Base-by-base conservation (phyloP, 2,888 invertebrate genomes). In the Xylocampa areola region DNA sequence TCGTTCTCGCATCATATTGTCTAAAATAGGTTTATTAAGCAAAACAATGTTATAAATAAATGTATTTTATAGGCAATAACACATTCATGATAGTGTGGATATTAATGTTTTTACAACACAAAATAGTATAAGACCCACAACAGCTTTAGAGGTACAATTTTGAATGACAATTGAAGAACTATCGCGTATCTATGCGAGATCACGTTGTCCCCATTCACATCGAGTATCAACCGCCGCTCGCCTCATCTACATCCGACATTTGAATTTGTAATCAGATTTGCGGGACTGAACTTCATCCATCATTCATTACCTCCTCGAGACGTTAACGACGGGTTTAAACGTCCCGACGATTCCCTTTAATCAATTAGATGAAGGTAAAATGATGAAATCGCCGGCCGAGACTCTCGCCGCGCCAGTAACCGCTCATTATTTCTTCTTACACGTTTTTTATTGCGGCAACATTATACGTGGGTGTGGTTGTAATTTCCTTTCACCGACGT, bases 381-480 rank as follows among this genome's bases (percentile, higher is more conserved):
- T 85, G 79, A 86, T 81, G 82, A 90, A 87, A 90, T 85, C 86
- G 80, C 81, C 80, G 86, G 75, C 68, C 80, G 79, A 81, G 85
- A 73, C 77, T 80, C 88, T 83, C 86, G 82, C 77, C 89, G 89
- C 91, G 87, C 92, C 92, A 92, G 90, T 92, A 93, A 93, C 93
- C 92, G 91, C 91, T 94, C 92, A 93, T 94, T 94, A 94, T 93
- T 91, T 91, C 92, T 89, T 92, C 92, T 92, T 91, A 90, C 94
- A 92, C 92, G 88, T 93, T 94, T 94, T 94, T 94, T 93, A 92
- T 91, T 91, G 91, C 89, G 84, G 91, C 92, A 92, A 92, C 92
- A 92, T 92, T 92, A 92, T 92, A 92, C 93, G 94, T 94, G 94
- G 94, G 94, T 93, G 94, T 93, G 94, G 94, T 94, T 93, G 94